phyloP scores from a whole-genome alignment of 2,113 vertebrate species.

The Indicator maculatus region DNA sequence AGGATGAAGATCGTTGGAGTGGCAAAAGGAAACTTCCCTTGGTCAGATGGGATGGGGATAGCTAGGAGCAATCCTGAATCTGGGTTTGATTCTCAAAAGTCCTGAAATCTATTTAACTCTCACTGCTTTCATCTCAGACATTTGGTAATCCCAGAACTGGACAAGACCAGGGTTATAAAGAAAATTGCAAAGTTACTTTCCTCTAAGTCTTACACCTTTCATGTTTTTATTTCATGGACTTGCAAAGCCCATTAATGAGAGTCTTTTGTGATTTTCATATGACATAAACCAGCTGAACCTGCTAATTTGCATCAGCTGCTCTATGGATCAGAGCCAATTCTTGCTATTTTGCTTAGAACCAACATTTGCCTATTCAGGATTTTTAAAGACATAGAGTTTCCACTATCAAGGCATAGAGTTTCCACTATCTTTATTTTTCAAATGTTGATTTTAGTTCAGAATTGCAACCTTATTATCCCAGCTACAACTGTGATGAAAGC shows the following conservation, averaged over 20 bases:
- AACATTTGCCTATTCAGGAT: background rate
- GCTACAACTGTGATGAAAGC: background rate
- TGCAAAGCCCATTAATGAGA: background rate
- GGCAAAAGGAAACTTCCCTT: background rate
- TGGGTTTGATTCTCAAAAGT: background rate
- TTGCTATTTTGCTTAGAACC: background rate
- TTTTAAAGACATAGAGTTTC: background rate
- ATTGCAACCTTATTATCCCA: background rate
- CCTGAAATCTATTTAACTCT: background rate
- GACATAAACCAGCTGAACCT: background rate
- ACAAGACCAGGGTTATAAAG: background rate
- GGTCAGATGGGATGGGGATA: fast-evolving
- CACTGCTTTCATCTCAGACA: background rate
- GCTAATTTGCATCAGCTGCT: background rate
- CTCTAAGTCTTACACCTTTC: background rate
- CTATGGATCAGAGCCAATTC: background rate
- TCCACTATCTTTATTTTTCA: background rate
- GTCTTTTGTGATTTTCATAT: background rate
- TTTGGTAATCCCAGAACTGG: background rate
- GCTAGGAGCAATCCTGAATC: background rate
- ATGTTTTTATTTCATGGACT: background rate
- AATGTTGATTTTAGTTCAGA: background rate
- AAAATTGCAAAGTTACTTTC: background rate
- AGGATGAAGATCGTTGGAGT: background rate
- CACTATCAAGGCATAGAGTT: background rate